A percentile compares a stretch with the other conserved stretches of the same genome.
phyloP scores from a whole-genome alignment of 1,140 invertebrate species.

The Lutraria rhynchaena region DNA sequence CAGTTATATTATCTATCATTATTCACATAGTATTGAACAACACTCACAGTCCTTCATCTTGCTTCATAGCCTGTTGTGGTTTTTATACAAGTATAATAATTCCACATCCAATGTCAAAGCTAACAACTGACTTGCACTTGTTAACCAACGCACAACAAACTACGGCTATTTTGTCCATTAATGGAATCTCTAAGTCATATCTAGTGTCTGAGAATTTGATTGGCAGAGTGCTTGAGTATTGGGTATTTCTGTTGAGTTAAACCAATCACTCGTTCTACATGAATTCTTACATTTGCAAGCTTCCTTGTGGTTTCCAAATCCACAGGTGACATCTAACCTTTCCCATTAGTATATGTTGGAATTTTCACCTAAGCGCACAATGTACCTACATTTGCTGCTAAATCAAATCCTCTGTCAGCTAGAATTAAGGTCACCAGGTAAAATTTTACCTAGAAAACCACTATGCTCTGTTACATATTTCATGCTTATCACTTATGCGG shows the following conservation, averaged over 20 bases:
- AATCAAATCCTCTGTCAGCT: conserved; percentile 55
- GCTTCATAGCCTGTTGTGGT: no score
- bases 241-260: conserved; percentile 20
- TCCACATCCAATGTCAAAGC: no score
- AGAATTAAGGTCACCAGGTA: conserved; percentile 37
- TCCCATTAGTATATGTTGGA: conserved; percentile 61
- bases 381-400: conserved; percentile 31
- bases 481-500: conserved; percentile 35
- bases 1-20: no score
- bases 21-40: no score
- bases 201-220: conserved; percentile 1
- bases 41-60: no score
- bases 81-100: no score
- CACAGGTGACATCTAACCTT: conserved; percentile 33
- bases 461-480: conserved; percentile 36
- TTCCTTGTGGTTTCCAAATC: conserved; percentile 53
- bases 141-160: conserved; percentile 10
- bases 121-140: background rate
- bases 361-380: conserved; percentile 55
- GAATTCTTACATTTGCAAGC: conserved; percentile 36
- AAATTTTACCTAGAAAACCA: conserved; percentile 45
- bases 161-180: conserved; percentile 9
- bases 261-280: conserved; percentile 52
- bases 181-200: background rate
- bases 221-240: conserved; percentile 18